Evolutionary conservation across 92 coral and sea anemone genomes (phyloP), one percentile per base, ranked within the genome.

Genomic region (Porites lobata): DNA sequence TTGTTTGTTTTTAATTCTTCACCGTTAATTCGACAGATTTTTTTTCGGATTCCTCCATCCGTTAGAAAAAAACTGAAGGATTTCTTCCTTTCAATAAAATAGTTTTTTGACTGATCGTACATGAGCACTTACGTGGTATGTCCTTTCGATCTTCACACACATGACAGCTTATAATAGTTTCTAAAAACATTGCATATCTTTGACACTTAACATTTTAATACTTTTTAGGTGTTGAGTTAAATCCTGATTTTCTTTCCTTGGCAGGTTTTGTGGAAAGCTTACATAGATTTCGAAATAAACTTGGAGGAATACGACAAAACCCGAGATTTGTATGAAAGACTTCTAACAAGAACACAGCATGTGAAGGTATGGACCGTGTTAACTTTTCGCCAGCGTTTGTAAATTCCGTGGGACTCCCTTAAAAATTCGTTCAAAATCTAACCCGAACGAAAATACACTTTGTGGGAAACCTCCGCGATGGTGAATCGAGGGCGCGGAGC

Each of bases 231-330:
- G 47, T 38, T 38, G 47, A 38, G 47, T 38, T 38, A 38, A 38
- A 38, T 58, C 63, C 4, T 17, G 14, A 17, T 78, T 29, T 12
- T 32, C 10, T 78, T 59, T 24, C 56, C 64, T 69, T 50, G 64
- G n/a, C 81, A 98, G 99, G 99, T 98, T 63, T 90, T 98, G 50
- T 96, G 99, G 99, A 98, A 98, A 72, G 99, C 99, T 3, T 98
- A 98, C 94, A 98, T 98, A 80, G 99, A 98, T 85, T 98, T 98
- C 81, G 99, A 98, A 88, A 96, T 96, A 82, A 96, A 95, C 86
- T 92, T 91, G 82, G 98, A 95, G 72, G 99, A 98, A 71, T 91
- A 76, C 73, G 96, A 98, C 85, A 90, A 89, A 81, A 93, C 98
- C 13, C 93, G 99, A 17, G 98, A 98, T 62, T 88, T 94, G 78